Base-by-base conservation (phyloP, 92 coral and sea anemone species). In the Parazoanthus atlanticus region DNA sequence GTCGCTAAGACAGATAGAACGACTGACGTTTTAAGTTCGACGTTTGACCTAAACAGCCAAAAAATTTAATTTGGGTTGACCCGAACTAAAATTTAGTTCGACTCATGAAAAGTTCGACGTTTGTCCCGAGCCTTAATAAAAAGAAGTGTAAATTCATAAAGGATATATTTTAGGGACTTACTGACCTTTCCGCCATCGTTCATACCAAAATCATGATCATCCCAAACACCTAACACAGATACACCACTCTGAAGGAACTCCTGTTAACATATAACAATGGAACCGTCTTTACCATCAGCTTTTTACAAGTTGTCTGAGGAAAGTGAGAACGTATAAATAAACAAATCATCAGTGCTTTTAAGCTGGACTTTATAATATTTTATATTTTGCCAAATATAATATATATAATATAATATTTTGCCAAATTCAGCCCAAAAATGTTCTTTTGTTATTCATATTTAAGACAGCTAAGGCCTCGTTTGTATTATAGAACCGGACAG, bases 141-240 rank as follows among this genome's bases (percentile, higher is more conserved):
- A 52, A 52, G 58, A 52, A 52, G 58, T 2, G 58, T 52, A 52
- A 2, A 52, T 52, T 52, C 58, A 12, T 52, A 52, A 52, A 52
- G 58, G 21, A 52, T 52, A 15, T 2, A 52, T 13, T 52, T n/a
- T 8, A 69, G 19, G 8, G 72, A 25, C 36, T 25, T 49, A 17
- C 92, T 32, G 82, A 96, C 99, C 97, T 96, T 96, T 85, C 99
- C 99, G 16, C 99, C 99, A 73, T 92, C 88, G 69, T 96, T 96
- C 91, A 91, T 92, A 25, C 99, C 99, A 94, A 91, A 96, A 58
- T 96, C 99, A 82, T 96, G 99, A 78, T 96, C 99, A 85, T 96
- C 99, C 99, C 99, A 96, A 6, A 95, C 95, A 79, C 99, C 99
- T 8, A 95, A 25, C n/a, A 96, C 93, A 33, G 83, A 81, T 15